Evolutionary conservation across 2,113 vertebrate species (phyloP), one percentile per base, ranked within the genome.

Genomic region (Lonchura striata): DNA sequence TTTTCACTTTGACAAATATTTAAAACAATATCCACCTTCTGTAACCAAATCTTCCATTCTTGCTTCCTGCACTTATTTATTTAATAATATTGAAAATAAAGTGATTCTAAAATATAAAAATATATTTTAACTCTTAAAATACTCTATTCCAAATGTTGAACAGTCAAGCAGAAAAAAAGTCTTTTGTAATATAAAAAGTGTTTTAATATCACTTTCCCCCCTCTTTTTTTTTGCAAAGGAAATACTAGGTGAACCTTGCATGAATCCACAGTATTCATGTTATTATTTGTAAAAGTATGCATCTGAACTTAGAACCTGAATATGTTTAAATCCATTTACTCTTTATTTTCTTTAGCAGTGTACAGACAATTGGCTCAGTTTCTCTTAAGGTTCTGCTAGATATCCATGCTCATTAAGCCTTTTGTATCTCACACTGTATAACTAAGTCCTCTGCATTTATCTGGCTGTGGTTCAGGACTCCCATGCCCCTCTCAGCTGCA

Each of bases 401-500:
- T 41, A 31, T 9, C 15, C 31, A 18, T 11, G 24, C 22, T 56
- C 49, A 30, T 80, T 60, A 68, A 65, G 39, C 3, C 65, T 65
- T 69, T 56, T 46, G 7, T 22, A 21, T 35, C n/a, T 77, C 59
- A 22, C 5, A 19, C 7, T 5, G 14, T 35, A 33, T 71, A 54
- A 42, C 25, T 52, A 39, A 56, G 5, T 61, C 30, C 31, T 8
- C 1, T 18, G 10, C 31, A 9, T 33, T 74, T 52, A 16, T n/a
- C 60, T 10, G 3, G 18, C 31, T 4, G 23, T 7, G 5, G 5
- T 4, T 27, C 7, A 3, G 28, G 17, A 6, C n/a, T 30, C 31
- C 15, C 10, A 1, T 3, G 2, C 27, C 50, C 30, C 23, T 41
- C 27, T 3, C 3, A 1, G 31, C 47, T 68, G 7, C 33, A 13